Base-by-base conservation (phyloP, 2,113 vertebrate species). In the Prochilodus magdalenae region DNA sequence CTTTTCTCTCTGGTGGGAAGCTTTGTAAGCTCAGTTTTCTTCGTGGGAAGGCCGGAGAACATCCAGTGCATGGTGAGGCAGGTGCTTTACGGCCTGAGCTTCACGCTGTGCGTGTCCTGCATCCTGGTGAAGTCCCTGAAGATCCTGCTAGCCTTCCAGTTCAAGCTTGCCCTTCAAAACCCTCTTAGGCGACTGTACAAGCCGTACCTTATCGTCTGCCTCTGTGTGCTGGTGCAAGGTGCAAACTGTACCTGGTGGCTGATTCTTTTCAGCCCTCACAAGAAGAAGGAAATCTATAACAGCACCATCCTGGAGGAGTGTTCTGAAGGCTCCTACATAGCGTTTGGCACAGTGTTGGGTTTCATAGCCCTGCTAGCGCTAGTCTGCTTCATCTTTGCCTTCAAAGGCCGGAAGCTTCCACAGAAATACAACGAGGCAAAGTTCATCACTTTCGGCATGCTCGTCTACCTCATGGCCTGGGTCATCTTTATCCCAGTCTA, bases 361-460 rank as follows among this genome's bases (percentile, higher is more conserved):
- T 97, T 97, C 51, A 94, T 95, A 0, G 92, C 94, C 30, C 55
- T 96, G 15, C 82, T 96, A 26, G 96, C 95, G 0, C 91, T 96
- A 1, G 66, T 96, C 66, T 97, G 97, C 79, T 97, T 98, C 62
- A 81, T 93, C 76, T 96, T 94, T 84, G 96, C 96, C 18, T 98
- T 95, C 86, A 95, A 94, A 91, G 95, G 96, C 10, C 94, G 95
- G 44, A 97, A 97, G 75, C 87, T 97, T 36, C 96, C 96, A 15
- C 93, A 96, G 81, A 94, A 95, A 83, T 98, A 97, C 89, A 97
- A 97, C 0, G 95, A 98, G 84, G 94, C 96, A 0, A 96, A 95
- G 90, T 97, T 97, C 89, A 96, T 96, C 85, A 97, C 96, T 5
- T 98, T 97, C 69, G 93, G 96, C 76, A 96, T 97, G 96, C 85